phyloP scores from a whole-genome alignment of 2,113 vertebrate species.

The Regulus satrapa region DNA sequence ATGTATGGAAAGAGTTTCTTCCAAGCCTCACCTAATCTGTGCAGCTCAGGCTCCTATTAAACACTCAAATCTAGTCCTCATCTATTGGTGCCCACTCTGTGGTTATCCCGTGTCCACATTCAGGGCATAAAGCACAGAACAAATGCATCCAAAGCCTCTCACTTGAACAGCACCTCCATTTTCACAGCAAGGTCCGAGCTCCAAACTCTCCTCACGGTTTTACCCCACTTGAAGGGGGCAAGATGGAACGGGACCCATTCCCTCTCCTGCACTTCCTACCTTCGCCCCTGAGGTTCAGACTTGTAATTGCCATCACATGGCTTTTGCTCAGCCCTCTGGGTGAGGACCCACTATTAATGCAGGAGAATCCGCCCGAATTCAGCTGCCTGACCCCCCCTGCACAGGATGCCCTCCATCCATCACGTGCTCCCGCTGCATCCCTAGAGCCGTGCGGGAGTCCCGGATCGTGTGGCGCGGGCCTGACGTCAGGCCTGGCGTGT shows the following conservation, averaged over 20 bases:
- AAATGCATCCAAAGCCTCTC: not conserved
- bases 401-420: not conserved
- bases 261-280: not conserved
- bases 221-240: not conserved
- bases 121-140: not conserved
- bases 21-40: no score
- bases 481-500: not conserved
- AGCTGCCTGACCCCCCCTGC: not conserved
- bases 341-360: rapidly evolving
- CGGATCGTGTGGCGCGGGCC: rapidly evolving
- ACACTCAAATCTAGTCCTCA: not conserved
- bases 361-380: no score
- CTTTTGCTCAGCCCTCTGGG: not conserved
- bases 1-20: not conserved
- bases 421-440: rapidly evolving
- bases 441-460: rapidly evolving
- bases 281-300: not conserved
- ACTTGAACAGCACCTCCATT: not conserved
- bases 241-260: rapidly evolving
- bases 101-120: rapidly evolving
- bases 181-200: not conserved
- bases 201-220: not conserved
- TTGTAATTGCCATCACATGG: not conserved
- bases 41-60: not conserved
- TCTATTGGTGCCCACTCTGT: no score